A percentile compares a stretch with the other conserved stretches of the same genome.
Conservation (phyloP, 2,797 vertebrate genomes). For the Sorex maritimensis region DNA sequence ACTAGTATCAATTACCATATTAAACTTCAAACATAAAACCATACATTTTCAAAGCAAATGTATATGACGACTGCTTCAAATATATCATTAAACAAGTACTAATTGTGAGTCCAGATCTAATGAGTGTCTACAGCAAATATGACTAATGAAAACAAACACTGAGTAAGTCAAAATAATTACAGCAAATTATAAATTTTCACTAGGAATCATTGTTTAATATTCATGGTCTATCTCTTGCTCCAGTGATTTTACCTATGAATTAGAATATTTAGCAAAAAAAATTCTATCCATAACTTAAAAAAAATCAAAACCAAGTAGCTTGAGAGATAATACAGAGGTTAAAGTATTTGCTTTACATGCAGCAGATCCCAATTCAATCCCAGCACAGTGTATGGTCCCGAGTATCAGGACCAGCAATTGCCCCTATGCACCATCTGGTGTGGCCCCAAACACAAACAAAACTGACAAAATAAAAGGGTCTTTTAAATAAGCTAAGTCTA, state of each 20-base stretch:
- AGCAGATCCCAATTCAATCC: no score
- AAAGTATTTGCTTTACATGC: no score
- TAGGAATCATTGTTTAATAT: constrained; percentile 44
- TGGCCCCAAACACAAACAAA: no score
- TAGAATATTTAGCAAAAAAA: constrained; percentile 27
- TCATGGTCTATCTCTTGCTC: constrained; percentile 24
- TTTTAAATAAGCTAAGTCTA: constrained; percentile 11
- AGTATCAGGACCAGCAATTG: no score
- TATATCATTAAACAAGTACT: neutral
- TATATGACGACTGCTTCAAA: neutral
- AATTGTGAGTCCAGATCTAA: constrained; percentile 43
- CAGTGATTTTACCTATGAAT: constrained; percentile 13
- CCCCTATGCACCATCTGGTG: no score
- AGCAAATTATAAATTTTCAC: constrained; percentile 45
- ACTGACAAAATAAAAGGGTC: neutral
- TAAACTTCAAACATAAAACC: constrained; percentile 59
- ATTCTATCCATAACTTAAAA: constrained; percentile 51
- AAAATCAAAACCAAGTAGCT: constrained; percentile 47
- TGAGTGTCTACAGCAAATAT: constrained; percentile 5
- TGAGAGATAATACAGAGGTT: constrained; percentile 24
- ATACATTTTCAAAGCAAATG: constrained; percentile 8
- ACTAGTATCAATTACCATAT: constrained; percentile 27
- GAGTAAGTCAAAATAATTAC: constrained; percentile 45
- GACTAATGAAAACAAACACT: constrained; percentile 26
- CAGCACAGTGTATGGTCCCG: no score